Evolutionary conservation across 2,113 vertebrate genomes (phyloP).

Genomic region (Pygoscelis antarcticus): DNA sequence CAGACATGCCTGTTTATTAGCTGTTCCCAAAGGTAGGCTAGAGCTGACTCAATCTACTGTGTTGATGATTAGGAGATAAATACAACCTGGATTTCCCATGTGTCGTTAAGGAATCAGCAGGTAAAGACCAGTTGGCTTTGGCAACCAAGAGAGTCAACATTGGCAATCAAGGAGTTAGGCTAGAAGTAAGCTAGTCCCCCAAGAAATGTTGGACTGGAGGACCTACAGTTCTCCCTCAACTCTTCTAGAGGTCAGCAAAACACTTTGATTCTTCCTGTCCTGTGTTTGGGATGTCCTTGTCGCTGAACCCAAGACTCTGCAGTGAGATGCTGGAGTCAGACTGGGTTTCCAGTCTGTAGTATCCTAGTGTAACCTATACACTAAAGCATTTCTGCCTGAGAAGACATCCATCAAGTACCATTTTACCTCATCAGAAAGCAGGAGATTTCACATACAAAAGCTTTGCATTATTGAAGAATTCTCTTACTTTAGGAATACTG

Average conservation of each 20-base stretch:
- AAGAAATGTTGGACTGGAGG: not conserved
- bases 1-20: not conserved
- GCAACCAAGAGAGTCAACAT: not conserved
- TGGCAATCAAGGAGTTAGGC: not conserved
- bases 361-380: not conserved
- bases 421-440: not conserved
- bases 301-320: not conserved
- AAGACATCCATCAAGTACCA: not conserved
- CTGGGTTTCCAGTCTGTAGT: not conserved
- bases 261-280: not conserved
- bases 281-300: not conserved
- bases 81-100: not conserved
- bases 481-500: not conserved
- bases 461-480: not conserved
- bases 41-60: not conserved
- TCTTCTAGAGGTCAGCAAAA: not conserved
- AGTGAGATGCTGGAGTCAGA: not conserved
- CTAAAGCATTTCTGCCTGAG: not conserved
- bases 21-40: not conserved
- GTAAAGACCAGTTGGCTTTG: not conserved
- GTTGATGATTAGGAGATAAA: not conserved
- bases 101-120: not conserved
- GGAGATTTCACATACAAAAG: not conserved
- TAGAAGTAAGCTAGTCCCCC: not conserved
- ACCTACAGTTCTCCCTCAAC: not conserved